Evolutionary conservation across 2,797 vertebrate species (phyloP), one percentile per base, ranked within the genome.

Genomic region (Acanthis flammea): DNA sequence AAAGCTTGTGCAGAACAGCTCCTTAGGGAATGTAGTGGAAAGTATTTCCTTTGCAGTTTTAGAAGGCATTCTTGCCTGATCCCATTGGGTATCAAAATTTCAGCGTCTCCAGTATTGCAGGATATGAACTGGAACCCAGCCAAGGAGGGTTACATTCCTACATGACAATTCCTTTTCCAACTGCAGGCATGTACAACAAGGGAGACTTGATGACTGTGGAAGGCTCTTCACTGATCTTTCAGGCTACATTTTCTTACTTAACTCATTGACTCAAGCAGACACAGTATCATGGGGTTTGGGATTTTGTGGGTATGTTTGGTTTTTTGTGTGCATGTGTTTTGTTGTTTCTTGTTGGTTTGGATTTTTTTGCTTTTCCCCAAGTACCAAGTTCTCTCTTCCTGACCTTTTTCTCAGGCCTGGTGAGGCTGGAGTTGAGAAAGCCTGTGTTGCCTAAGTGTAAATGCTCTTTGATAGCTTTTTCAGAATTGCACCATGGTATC

Each of bases 71-170:
- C 86, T 88, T 96, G 95, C 63, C 83, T 87, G 75, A 89, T 95
- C 88, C 87, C 80, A 89, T 78, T 93, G 94, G 88, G 80, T 80
- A 91, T 96, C 95, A 93, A 88, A 97, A 96, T 75, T 53, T 92
- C 95, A 90, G 3, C n/a, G n/a, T 94, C 86, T 94, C 54, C 58
- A 60, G 51, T 35, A 19, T 84, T 90, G 76, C 93, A 96, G 97
- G 94, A 96, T 97, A 97, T 97, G 94, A 97, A 67, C 78, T 97
- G 95, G 96, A 97, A 92, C 90, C 30, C 61, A 95, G 94, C 97
- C 97, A 96, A 74, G 86, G 41, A 76, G 50, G 71, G 68, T 80
- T 90, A 66, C 10, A 42, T 90, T 94, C 76, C 87, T 90, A 10
- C 51, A 51, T 51, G 91, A 87, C 70, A 84, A 14, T 94, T 95